phyloP scores from a whole-genome alignment of 2,113 vertebrate genomes.

The Dasyornis broadbenti region DNA sequence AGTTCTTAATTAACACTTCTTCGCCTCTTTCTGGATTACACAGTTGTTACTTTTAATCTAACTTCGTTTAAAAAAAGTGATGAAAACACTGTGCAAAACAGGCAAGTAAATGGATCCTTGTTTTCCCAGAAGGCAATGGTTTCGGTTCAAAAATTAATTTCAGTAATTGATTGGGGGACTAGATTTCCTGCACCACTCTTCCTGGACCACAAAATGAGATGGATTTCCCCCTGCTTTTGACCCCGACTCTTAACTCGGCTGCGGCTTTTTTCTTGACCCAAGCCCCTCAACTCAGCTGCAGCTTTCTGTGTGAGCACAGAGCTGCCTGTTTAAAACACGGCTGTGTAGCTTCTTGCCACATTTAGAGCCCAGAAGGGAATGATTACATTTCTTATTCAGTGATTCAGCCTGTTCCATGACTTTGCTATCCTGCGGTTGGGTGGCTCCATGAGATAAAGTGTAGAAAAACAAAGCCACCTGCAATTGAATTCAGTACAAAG shows the following conservation, averaged over 20 bases:
- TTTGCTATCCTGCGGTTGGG: background rate
- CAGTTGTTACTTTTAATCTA: background rate
- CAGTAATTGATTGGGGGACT: background rate
- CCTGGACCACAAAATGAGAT: background rate
- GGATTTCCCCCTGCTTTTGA: background rate
- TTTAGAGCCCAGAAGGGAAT: background rate
- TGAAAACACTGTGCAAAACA: background rate
- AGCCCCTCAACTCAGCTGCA: background rate
- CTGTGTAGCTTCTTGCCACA: background rate
- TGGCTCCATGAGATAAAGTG: background rate
- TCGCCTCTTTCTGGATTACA: background rate
- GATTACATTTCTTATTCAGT: background rate
- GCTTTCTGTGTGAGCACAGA: background rate
- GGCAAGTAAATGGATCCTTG: background rate
- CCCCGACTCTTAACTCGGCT: background rate
- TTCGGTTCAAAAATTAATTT: background rate
- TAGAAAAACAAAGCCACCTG: background rate
- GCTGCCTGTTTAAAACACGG: background rate
- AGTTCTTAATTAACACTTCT: background rate
- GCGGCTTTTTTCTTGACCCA: background rate
- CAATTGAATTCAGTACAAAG: background rate
- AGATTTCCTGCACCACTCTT: background rate
- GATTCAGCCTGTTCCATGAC: background rate
- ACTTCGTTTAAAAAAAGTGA: background rate
- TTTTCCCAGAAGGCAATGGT: background rate